phyloP scores from a whole-genome alignment of 2,888 invertebrate species.

The Spialia ferax region DNA sequence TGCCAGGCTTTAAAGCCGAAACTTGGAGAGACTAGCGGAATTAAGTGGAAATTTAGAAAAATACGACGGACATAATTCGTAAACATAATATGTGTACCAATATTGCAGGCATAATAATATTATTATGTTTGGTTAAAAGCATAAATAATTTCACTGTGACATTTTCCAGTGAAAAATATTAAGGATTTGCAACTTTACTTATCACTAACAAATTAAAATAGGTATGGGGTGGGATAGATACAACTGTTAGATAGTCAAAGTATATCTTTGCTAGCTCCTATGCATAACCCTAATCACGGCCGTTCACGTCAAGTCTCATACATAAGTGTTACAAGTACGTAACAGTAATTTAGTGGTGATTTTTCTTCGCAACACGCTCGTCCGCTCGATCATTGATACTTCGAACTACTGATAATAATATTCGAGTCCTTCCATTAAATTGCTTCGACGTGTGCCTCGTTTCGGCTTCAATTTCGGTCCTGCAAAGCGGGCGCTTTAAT shows the following conservation, averaged over 20 bases:
- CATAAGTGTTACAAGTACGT: constrained; percentile 48
- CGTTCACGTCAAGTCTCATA: constrained; percentile 31
- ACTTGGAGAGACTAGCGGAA: not conserved
- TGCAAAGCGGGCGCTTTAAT: constrained; percentile 62
- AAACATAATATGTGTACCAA: too few relatives aligned
- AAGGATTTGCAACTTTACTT: too few relatives aligned
- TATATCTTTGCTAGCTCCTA: not conserved
- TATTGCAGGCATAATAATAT: too few relatives aligned
- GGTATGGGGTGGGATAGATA: too few relatives aligned
- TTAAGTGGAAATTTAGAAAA: not conserved
- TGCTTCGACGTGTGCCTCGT: constrained; percentile 68
- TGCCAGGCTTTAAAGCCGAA: not conserved
- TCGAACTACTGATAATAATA: constrained; percentile 60
- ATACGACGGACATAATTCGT: not conserved
- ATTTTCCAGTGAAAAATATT: too few relatives aligned
- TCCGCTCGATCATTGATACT: constrained; percentile 53
- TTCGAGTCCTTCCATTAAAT: constrained; percentile 69
- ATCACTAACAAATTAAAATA: too few relatives aligned
- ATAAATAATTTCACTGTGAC: too few relatives aligned
- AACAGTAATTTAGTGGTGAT: constrained; percentile 60
- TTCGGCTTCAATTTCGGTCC: constrained; percentile 62
- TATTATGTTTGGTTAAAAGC: too few relatives aligned
- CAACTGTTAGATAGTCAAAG: not conserved
- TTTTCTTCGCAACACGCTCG: constrained; percentile 60
- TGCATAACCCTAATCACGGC: constrained; percentile 7